phyloP scores from a whole-genome alignment of 2,113 vertebrate species.

The Eidolon helvum region DNA sequence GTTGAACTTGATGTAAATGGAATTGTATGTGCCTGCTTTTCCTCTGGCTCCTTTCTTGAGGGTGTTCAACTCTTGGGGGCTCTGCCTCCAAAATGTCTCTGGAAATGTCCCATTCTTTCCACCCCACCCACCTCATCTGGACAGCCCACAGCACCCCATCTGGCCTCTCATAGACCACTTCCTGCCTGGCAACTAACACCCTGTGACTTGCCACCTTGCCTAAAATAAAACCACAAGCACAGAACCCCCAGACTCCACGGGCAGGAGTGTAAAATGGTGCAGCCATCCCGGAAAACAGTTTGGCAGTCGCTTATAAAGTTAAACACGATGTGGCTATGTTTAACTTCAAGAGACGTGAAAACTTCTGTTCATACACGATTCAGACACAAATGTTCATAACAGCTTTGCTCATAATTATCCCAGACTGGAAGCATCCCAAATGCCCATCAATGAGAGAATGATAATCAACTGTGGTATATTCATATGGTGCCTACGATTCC shows the following conservation, averaged over 20 bases:
- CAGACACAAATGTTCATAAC: rapidly evolving
- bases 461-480: too few relatives aligned
- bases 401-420: background rate
- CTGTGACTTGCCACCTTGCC: background rate
- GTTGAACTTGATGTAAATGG: background rate
- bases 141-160: background rate
- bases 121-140: background rate
- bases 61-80: background rate
- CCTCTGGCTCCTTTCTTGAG: background rate
- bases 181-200: background rate
- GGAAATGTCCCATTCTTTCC: background rate
- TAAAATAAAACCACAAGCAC: background rate
- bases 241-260: background rate
- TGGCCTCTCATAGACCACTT: background rate
- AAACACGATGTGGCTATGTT: background rate
- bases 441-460: background rate
- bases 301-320: background rate
- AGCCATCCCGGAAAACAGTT: background rate
- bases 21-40: background rate
- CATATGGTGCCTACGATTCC: background rate
- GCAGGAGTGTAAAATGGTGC: background rate
- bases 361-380: background rate
- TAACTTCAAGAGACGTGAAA: background rate
- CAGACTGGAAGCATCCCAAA: background rate
- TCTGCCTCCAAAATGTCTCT: background rate